These are phyloP conservation scores for Macropodus opercularis DNA, from an alignment of 2,797 vertebrate species.

Conservation along the genomic window DNA sequence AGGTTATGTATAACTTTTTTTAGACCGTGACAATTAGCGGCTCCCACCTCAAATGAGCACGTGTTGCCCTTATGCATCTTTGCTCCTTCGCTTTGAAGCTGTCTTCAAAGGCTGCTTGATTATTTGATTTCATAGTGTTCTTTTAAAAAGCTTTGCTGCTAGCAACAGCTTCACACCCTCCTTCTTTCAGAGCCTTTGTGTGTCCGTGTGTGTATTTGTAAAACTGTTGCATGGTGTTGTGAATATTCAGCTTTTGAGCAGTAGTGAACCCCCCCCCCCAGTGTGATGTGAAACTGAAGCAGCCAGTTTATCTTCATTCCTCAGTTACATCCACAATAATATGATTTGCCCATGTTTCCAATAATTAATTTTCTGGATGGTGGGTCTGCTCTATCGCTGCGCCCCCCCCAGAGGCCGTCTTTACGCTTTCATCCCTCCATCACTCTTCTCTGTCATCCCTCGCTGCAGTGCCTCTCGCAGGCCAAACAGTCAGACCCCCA, in stretches of 20 bases:
- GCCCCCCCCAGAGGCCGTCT: conserved; percentile 59
- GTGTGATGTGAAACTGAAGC: conserved; percentile 41
- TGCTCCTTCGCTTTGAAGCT: conserved; percentile 62
- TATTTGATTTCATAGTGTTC: conserved; percentile 57
- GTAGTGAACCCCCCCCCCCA: conserved; percentile 50
- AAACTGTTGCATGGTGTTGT: conserved; percentile 40
- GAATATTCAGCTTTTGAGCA: conserved; percentile 58
- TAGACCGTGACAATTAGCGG: conserved; percentile 43
- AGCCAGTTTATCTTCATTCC: conserved; percentile 66
- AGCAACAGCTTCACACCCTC: conserved; percentile 46
- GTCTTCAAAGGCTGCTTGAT: conserved; percentile 65
- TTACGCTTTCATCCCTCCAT: conserved; percentile 62
- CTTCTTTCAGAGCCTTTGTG: conserved; percentile 31
- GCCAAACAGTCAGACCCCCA: conserved; percentile 55
- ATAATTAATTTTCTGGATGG: conserved; percentile 77
- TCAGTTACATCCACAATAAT: conserved; percentile 67
- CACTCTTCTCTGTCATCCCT: conserved; percentile 60
- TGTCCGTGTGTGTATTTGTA: conserved; percentile 3
- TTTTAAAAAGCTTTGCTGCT: conserved; percentile 50
- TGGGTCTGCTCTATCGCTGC: conserved; percentile 50
- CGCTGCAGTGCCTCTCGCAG: conserved; percentile 50
- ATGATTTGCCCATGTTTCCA: conserved; percentile 71
- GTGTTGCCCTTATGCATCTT: conserved; percentile 58
- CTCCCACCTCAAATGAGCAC: conserved; percentile 36
- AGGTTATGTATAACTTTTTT: conserved; percentile 35